Evolutionary conservation across 2,113 vertebrate genomes (phyloP).

Genomic region (Ivindomyrus marchei): DNA sequence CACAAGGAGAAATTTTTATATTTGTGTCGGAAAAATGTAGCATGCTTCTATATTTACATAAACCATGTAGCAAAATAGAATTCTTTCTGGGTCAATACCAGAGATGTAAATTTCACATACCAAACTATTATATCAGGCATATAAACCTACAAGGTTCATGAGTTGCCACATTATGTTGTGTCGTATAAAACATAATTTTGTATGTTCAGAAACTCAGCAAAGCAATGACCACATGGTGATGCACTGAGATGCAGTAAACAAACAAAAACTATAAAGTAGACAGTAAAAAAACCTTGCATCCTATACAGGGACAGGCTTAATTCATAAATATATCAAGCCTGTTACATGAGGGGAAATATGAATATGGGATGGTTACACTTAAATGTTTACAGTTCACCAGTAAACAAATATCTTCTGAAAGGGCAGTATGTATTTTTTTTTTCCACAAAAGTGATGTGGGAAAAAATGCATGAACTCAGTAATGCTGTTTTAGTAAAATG

Average conservation of each 20-base stretch:
- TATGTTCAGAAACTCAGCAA: neutral
- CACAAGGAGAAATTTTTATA: neutral
- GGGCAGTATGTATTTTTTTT: neutral
- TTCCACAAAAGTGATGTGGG: neutral
- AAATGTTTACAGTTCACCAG: neutral
- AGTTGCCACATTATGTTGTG: neutral
- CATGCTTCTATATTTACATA: neutral
- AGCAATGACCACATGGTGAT: neutral
- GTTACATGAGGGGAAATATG: neutral
- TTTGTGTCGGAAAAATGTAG: neutral
- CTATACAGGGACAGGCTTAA: neutral
- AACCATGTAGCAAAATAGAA: neutral
- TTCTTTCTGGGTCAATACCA: neutral
- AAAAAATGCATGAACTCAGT: neutral
- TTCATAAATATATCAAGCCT: neutral
- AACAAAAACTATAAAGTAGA: neutral
- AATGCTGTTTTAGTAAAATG: constrained; percentile 3
- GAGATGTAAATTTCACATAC: neutral
- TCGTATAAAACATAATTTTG: neutral
- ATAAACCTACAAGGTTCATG: neutral
- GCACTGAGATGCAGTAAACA: neutral
- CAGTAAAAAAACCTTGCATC: neutral
- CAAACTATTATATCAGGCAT: neutral
- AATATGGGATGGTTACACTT: neutral
- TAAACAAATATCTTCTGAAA: neutral